phyloP scores from a whole-genome alignment of 2,888 invertebrate genomes.

The Cancer borealis region DNA sequence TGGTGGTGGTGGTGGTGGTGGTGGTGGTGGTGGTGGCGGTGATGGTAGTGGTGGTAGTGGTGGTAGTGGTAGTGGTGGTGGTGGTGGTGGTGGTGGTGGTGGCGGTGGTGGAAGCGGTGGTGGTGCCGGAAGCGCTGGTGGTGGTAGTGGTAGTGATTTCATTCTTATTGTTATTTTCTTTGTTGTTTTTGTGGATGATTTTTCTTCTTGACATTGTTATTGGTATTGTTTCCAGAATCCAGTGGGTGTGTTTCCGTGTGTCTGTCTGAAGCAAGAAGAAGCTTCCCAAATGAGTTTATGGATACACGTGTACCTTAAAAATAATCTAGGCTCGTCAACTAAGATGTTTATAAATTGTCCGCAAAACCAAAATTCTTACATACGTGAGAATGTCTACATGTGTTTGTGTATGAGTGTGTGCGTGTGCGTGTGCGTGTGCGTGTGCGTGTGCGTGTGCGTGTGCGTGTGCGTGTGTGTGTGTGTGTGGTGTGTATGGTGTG shows the following conservation, averaged over 20 bases:
- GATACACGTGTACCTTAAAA: background rate
- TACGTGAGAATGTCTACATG: background rate
- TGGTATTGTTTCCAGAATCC: background rate
- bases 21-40: background rate
- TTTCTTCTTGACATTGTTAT: background rate
- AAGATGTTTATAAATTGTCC: background rate
- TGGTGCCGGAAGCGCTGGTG: background rate
- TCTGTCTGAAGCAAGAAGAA: background rate
- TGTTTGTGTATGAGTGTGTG: background rate
- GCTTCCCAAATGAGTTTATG: background rate
- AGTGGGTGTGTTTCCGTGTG: background rate
- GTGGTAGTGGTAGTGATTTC: background rate
- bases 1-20: background rate
- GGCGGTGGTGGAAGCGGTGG: background rate
- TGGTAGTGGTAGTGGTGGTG: background rate
- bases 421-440: background rate
- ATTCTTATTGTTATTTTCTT: background rate
- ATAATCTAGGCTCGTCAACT: background rate
- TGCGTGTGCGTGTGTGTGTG: constrained; percentile 18
- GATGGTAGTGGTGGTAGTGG: background rate
- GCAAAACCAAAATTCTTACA: background rate
- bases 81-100: background rate
- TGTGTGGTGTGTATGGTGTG: too few relatives aligned
- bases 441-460: constrained; percentile 2
- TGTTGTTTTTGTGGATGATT: background rate